Evolutionary conservation across 2,888 invertebrate species (phyloP).

Genomic region (Syritta pipiens): DNA sequence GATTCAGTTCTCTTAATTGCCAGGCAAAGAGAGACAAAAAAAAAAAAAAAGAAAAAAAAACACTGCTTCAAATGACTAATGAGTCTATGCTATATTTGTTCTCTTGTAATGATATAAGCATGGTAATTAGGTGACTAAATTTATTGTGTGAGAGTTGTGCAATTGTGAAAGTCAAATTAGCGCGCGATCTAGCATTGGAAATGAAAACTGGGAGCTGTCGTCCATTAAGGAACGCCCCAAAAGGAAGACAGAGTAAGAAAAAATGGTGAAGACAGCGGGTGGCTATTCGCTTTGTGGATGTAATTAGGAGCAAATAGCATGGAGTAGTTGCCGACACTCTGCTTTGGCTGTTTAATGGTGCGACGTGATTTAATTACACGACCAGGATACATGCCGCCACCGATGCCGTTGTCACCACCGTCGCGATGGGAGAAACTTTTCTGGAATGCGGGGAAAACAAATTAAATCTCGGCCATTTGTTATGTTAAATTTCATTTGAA

Average conservation of each 20-base stretch:
- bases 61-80: constrained; percentile 40
- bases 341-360: constrained; percentile 45
- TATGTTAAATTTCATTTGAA: constrained; percentile 40
- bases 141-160: constrained; percentile 61
- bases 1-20: constrained; percentile 16
- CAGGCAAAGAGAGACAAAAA: background rate
- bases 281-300: constrained; percentile 33
- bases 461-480: constrained; percentile 42
- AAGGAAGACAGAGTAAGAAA: background rate
- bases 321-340: constrained; percentile 11
- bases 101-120: constrained; percentile 44
- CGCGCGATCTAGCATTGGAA: constrained; percentile 47
- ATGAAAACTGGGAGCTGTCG: constrained; percentile 4
- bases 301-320: constrained; percentile 41
- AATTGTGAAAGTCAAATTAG: constrained; percentile 62
- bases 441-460: constrained; percentile 23
- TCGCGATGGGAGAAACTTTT: background rate
- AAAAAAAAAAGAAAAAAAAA: background rate
- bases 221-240: constrained; percentile 8
- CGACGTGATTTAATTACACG: constrained; percentile 55
- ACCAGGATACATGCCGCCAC: constrained; percentile 10
- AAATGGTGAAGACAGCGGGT: background rate
- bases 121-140: constrained; percentile 63
- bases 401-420: background rate
- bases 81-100: constrained; percentile 31